Conservation (phyloP, 2,888 invertebrate genomes). For the Dryococelus australis region DNA sequence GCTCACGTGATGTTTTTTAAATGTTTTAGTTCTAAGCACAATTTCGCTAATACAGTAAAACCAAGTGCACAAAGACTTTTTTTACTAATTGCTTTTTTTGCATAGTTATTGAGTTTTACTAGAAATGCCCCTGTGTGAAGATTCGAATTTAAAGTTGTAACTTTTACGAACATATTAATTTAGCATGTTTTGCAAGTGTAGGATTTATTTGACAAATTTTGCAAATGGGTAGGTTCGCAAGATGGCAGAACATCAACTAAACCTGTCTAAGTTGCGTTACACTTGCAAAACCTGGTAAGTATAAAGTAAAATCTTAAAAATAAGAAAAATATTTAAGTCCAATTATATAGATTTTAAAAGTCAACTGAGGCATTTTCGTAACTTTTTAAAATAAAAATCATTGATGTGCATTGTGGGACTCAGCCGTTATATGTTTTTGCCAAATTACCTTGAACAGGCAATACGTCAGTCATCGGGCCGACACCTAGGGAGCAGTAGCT, state of each 20-base stretch:
- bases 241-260: slow-evolving; percentile 30
- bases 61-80: too few relatives aligned
- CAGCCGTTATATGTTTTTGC: slow-evolving; percentile 26
- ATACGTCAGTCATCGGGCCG: too few relatives aligned
- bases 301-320: too few relatives aligned
- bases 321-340: background rate
- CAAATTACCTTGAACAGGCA: too few relatives aligned
- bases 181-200: slow-evolving; percentile 29
- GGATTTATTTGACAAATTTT: slow-evolving; percentile 24
- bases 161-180: slow-evolving; percentile 29
- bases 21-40: background rate
- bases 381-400: too few relatives aligned
- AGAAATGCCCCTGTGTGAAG: slow-evolving; percentile 30
- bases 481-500: too few relatives aligned
- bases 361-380: too few relatives aligned
- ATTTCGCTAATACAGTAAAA: background rate
- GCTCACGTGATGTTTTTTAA: background rate
- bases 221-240: slow-evolving; percentile 26
- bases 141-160: slow-evolving; percentile 3
- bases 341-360: slow-evolving; percentile 22
- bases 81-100: background rate
- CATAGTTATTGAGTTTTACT: background rate
- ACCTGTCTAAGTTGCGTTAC: slow-evolving; percentile 30
- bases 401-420: slow-evolving; percentile 27
- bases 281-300: slow-evolving; percentile 19